Evolutionary conservation across 2,888 invertebrate species (phyloP), one percentile per base, ranked within the genome.

Genomic region (Oxycera nigricornis): DNA sequence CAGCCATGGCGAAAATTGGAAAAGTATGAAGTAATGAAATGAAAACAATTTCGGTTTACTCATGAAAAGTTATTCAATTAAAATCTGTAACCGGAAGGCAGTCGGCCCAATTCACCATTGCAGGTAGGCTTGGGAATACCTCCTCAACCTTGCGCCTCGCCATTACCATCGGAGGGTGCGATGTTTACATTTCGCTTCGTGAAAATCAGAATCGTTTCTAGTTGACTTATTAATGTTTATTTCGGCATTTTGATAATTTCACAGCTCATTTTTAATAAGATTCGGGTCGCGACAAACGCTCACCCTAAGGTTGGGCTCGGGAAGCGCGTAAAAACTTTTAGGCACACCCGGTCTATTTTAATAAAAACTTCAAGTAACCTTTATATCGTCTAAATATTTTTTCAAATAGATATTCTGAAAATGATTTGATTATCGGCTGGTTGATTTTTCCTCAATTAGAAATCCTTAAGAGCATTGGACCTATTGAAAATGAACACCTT

Each of bases 41-140:
- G 70, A 70, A 70, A 70, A 70, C 70, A 70, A 70, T 70, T 70
- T 70, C 70, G 70, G 52, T 70, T 70, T 70, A 70, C 70, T 70
- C 70, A 70, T 31, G 70, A 52, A 65, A 70, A 70, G 70, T 70
- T 70, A 70, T 70, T 70, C 70, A 70, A 70, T 70, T 70, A 70
- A 70, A 70, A 70, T 70, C 52, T 52, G 70, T 70, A 70, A 70
- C 70, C 70, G 70, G 70, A 52, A 70, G 70, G 70, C 70, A 70
- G 30, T 26, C 68, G 50, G 50, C 50, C 20, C 22, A 41, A 65
- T 22, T 65, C 65, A 65, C 41, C 65, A 65, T 65, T 22, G 65
- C 65, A 65, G 65, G 41, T 65, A 26, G n/a, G 65, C 6, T 9
- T 14, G 11, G 41, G 41, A 65, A 17, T 65, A 14, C 41, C 30